Evolutionary conservation across 2,797 vertebrate genomes (phyloP), one percentile per base, ranked within the genome.

Genomic region (Poeciliopsis gracilis): DNA sequence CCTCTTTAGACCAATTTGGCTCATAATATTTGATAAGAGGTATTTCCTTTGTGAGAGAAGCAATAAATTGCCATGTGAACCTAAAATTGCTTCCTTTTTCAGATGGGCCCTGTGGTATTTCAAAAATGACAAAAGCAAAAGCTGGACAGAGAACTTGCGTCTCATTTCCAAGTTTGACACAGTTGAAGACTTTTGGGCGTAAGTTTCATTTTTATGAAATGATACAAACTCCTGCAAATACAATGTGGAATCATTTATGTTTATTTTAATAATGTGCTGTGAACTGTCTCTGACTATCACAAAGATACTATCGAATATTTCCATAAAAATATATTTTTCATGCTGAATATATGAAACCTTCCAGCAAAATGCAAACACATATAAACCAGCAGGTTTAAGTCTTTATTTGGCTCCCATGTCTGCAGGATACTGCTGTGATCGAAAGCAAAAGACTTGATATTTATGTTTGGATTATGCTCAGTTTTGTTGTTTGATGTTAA

Each of bases 21-120:
- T 38, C 16, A 38, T 20, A 66, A 36, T 66, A 66, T 23, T 25
- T n/a, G 4, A 7, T 69, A 69, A 69, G 2, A 2, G 11, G 38
- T 70, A 33, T 2, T 12, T 73, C 49, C 23, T 59, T 15, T 41
- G 12, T 77, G 47, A n/a, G 59, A 72, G 61, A 23, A 78, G 25
- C n/a, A 20, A 59, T 43, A 13, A 25, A 11, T 43, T 28, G 66
- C 2, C 38, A 11, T 43, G 2, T 69, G 66, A 43, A 43, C 20
- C 16, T 43, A n/a, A 69, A 69, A n/a, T 70, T 11, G 80, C 61
- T 2, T 81, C 4, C 79, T 73, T 66, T 61, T 69, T 81, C 88
- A 96, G 96, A 90, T 97, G 96, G 96, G 96, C 96, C 73, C 90
- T 97, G 76, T 97, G 96, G 96, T 96, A 97, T 95, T 96, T 96